phyloP scores from a whole-genome alignment of 2,888 invertebrate genomes.

The Rhagium mordax region DNA sequence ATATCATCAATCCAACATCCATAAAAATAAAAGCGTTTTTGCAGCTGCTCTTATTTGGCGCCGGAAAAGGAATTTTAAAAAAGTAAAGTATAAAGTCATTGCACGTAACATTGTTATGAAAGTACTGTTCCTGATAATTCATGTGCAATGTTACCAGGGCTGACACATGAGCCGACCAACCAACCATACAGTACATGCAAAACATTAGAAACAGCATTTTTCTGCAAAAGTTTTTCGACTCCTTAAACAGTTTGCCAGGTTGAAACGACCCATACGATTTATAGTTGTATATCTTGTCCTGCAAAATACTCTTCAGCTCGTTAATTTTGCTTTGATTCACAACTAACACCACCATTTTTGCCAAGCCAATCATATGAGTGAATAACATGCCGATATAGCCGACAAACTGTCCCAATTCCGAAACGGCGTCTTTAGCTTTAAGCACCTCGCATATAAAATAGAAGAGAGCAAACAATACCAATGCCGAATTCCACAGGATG shows the following conservation, averaged over 20 bases:
- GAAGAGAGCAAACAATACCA: neutral
- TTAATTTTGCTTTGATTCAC: neutral
- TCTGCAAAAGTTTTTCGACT: neutral
- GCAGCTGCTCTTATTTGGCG: constrained; percentile 3
- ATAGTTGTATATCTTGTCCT: neutral
- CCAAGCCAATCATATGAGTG: neutral
- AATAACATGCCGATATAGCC: neutral
- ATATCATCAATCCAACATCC: neutral
- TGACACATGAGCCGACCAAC: neutral
- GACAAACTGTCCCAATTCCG: neutral
- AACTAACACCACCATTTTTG: neutral
- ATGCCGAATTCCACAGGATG: neutral
- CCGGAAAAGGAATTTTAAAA: constrained; percentile 19
- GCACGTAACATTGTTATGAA: constrained; percentile 9
- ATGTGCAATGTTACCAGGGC: neutral
- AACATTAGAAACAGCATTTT: neutral
- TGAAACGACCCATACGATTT: neutral
- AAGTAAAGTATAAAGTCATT: constrained; percentile 2
- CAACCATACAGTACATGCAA: constrained; percentile 7
- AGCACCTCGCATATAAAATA: constrained; percentile 7
- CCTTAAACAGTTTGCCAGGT: neutral
- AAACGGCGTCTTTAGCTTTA: neutral
- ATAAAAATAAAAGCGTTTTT: neutral
- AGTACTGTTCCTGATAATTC: constrained; percentile 10
- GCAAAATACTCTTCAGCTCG: neutral